Evolutionary conservation across 1,140 invertebrate genomes (phyloP), one percentile per base, ranked within the genome.

Genomic region (Ostrea edulis): DNA sequence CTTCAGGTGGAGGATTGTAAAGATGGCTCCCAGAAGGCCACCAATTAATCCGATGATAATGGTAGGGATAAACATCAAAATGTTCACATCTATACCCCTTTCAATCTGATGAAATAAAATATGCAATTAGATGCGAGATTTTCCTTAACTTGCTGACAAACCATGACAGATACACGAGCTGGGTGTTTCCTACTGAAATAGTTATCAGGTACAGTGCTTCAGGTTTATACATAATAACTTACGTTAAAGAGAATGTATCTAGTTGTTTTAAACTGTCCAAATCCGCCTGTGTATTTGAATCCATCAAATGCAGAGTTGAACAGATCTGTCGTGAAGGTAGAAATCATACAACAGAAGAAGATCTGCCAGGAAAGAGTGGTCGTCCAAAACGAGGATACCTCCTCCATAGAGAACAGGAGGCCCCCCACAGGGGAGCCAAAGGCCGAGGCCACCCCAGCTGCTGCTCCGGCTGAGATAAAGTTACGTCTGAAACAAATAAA

Each of bases 361-460:
- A 95, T 95, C 91, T 95, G 95, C 95, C 95, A 95, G 1, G 95
- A 95, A 53, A 95, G 90, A 44, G 92, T 95, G 11, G 91, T 93
- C 8, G 94, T 95, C 95, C 95, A 95, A 89, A 95, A 95, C 22
- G 95, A 95, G 0, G 95, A 95, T 83, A 95, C 95, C 96, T 99
- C 99, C 96, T 99, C 99, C 89, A 99, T 96, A 93, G 98, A 98
- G 94, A 99, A 99, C 54, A 99, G 95, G 81, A 99, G 98, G 35
- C 99, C 99, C 90, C 98, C 98, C 90, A 99, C 98, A 82, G 99
- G 98, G 77, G 98, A 97, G 51, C 98, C 98, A 95, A 99, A 99
- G 87, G 99, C 98, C 53, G 98, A 98, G 0, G 98, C 97, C 22
- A 95, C 98, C 7, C 99, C 99, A 14, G 98, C 98, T 0, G 99